Conservation (phyloP, 1,140 invertebrate genomes). For the Drosophila nigrodunni region DNA sequence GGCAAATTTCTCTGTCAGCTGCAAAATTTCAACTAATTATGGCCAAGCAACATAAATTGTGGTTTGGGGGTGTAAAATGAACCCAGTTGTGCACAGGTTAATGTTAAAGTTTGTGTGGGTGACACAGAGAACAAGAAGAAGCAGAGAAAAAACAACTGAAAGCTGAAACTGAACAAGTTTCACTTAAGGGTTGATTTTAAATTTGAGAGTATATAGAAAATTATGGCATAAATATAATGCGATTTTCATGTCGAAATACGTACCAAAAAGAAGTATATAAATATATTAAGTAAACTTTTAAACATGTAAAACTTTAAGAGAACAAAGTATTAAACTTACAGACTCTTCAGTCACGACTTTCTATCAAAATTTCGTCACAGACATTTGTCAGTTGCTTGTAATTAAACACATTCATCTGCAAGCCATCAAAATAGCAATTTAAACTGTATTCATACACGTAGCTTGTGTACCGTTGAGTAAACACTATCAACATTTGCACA, state of each 20-base stretch:
- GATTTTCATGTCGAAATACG: no score
- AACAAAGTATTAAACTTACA: no score
- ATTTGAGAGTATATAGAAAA: neutral
- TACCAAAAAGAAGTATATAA: no score
- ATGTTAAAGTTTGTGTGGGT: slow-evolving; percentile 60
- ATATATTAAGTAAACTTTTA: no score
- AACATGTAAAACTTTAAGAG: no score
- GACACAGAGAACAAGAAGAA: neutral
- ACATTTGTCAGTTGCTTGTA: slow-evolving; percentile 8
- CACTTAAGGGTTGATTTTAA: neutral
- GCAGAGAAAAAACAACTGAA: slow-evolving; percentile 5
- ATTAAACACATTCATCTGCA: neutral
- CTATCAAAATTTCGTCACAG: no score
- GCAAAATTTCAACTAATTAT: slow-evolving; percentile 71
- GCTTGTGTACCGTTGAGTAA: slow-evolving; percentile 1
- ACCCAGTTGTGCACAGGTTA: slow-evolving; percentile 43
- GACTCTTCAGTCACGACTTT: no score
- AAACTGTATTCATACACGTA: no score
- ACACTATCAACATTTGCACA: slow-evolving; percentile 33
- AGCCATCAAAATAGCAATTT: slow-evolving; percentile 4
- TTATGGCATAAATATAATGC: no score
- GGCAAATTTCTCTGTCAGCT: slow-evolving; percentile 71
- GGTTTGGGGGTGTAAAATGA: neutral
- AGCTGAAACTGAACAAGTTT: neutral
- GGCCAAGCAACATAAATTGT: slow-evolving; percentile 28